Evolutionary conservation across 2,797 vertebrate species (phyloP).

Genomic region (Acanthurus leucopareius): DNA sequence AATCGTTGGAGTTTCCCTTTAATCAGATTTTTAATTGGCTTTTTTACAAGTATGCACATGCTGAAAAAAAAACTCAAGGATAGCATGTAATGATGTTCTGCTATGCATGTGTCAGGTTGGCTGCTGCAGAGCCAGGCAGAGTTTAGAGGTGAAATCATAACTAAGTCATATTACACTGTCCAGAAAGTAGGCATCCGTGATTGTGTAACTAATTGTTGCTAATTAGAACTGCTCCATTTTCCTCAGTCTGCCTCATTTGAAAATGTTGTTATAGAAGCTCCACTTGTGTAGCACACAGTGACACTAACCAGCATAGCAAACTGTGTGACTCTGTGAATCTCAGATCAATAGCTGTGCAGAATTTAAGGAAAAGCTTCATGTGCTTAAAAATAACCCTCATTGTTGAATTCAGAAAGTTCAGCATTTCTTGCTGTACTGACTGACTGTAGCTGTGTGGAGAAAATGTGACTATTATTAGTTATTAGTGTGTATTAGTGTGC

Average conservation of each 20-base stretch:
- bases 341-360: constrained; percentile 19
- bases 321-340: constrained; percentile 18
- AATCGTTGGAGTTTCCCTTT: neutral
- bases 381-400: constrained; percentile 33
- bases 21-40: neutral
- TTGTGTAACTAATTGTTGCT: constrained; percentile 22
- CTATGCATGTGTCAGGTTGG: neutral
- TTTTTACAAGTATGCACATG: neutral
- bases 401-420: neutral
- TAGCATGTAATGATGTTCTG: neutral
- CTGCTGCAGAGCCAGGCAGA: constrained; percentile 16
- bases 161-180: neutral
- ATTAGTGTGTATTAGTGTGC: neutral
- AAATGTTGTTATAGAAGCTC: neutral
- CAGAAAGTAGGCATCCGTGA: constrained; percentile 23
- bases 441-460: neutral
- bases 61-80: too few species aligned
- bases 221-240: constrained; percentile 19
- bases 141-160: constrained; percentile 20
- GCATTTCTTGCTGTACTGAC: neutral
- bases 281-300: constrained; percentile 26
- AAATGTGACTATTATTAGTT: neutral
- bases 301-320: neutral
- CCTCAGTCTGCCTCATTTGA: constrained; percentile 8
- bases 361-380: constrained; percentile 12